Percentiles rank a stretch among this genome's conserved stretches.
These are phyloP conservation scores for Plemyria rubiginata DNA, from an alignment of 2,888 invertebrate species.

Conservation along the genomic window DNA sequence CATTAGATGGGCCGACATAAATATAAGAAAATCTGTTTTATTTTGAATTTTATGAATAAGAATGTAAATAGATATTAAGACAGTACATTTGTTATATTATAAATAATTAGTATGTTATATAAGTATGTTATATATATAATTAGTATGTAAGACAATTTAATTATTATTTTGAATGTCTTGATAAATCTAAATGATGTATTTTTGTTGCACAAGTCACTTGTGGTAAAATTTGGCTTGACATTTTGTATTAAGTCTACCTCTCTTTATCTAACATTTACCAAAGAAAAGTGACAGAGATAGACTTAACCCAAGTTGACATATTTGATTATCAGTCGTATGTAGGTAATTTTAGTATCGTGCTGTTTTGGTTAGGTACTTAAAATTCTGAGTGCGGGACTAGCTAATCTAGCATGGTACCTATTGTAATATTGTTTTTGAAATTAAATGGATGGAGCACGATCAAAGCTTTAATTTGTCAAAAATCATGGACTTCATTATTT, in stretches of 20 bases:
- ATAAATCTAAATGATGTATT: conserved; percentile 2
- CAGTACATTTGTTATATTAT: conserved; percentile 12
- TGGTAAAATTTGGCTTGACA: conserved; percentile 10
- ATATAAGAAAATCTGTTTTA: conserved; percentile 35
- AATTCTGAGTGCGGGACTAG: no score
- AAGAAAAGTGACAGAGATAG: conserved; percentile 24
- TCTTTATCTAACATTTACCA: conserved; percentile 28
- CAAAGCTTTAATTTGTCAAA: conserved; percentile 8
- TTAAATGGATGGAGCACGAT: not conserved
- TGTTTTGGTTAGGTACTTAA: not conserved
- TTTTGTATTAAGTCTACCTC: conserved; percentile 6
- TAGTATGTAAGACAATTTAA: no score
- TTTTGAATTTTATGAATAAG: conserved; percentile 21
- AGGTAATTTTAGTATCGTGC: not conserved
- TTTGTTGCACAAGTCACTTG: not conserved
- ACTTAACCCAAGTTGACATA: conserved; percentile 7
- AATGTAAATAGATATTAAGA: conserved; percentile 36
- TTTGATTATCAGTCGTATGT: not conserved
- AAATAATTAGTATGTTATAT: no score
- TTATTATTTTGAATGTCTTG: conserved; percentile 8
- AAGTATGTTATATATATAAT: no score
- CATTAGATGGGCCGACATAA: conserved; percentile 70
- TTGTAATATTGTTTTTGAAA: not conserved
- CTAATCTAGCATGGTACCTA: no score
- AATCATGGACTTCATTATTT: not conserved